phyloP scores from a whole-genome alignment of 2,888 invertebrate species.

The Suillia variegata region DNA sequence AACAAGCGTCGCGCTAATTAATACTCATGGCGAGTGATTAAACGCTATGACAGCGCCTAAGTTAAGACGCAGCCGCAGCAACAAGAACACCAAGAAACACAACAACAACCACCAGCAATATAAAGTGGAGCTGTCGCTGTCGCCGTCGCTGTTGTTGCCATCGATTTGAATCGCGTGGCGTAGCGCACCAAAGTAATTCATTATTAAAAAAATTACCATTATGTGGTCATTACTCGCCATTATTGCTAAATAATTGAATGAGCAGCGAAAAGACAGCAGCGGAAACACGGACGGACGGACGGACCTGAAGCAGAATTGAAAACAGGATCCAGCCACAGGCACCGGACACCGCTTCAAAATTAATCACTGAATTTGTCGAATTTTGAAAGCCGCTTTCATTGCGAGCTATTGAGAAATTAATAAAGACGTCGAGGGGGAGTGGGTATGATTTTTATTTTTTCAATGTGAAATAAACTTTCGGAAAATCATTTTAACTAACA shows the following conservation, averaged over 20 bases:
- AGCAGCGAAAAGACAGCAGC: background rate
- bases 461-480: no score
- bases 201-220: constrained; percentile 8
- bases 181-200: background rate
- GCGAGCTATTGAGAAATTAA: no score
- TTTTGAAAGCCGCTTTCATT: no score
- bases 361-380: no score
- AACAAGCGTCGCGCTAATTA: constrained; percentile 19
- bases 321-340: no score
- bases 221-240: constrained; percentile 17
- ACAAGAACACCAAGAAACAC: background rate
- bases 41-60: constrained; percentile 17
- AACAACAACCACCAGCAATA: background rate
- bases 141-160: background rate
- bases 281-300: background rate
- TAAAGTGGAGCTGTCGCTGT: background rate
- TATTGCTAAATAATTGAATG: constrained; percentile 17
- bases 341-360: no score
- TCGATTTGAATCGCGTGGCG: background rate
- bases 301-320: background rate
- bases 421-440: no score
- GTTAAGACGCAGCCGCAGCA: background rate
- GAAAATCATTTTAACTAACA: no score
- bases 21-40: constrained; percentile 25
- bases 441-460: no score